phyloP scores from a whole-genome alignment of 2,113 vertebrate genomes.

The Zosterops hypoxanthus region DNA sequence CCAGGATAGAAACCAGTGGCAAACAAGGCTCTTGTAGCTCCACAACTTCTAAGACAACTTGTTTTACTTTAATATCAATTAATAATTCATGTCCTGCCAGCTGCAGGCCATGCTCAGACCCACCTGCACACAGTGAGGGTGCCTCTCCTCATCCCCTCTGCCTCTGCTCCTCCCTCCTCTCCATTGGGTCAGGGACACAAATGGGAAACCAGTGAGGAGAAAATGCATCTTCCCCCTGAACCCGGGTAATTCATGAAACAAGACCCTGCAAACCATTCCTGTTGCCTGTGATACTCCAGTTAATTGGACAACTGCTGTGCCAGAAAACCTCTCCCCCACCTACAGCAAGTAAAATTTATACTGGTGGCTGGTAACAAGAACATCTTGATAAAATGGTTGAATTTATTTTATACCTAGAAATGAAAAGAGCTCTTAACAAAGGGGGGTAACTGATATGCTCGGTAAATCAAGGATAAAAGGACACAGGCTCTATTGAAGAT shows the following conservation, averaged over 20 bases:
- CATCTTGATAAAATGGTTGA: constrained; percentile 66
- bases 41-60: background rate
- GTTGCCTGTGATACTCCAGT: constrained; percentile 39
- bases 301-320: constrained; percentile 73
- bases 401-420: constrained; percentile 70
- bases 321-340: constrained; percentile 39
- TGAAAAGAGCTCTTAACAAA: constrained; percentile 70
- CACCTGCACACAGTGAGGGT: background rate
- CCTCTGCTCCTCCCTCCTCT: background rate
- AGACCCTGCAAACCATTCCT: constrained; percentile 6
- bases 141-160: background rate
- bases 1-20: background rate
- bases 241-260: constrained; percentile 19
- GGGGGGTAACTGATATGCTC: constrained; percentile 63
- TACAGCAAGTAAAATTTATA: constrained; percentile 64
- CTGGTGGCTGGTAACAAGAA: constrained; percentile 66
- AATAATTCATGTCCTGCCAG: background rate
- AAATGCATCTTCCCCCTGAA: constrained; percentile 10
- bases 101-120: background rate
- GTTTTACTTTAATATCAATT: background rate
- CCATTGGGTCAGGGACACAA: background rate
- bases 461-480: constrained; percentile 69
- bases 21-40: background rate
- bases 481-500: constrained; percentile 59
- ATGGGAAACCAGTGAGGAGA: background rate